These are phyloP conservation scores for Porites evermanni DNA, from an alignment of 92 coral and sea anemone species.

Conservation along the genomic window DNA sequence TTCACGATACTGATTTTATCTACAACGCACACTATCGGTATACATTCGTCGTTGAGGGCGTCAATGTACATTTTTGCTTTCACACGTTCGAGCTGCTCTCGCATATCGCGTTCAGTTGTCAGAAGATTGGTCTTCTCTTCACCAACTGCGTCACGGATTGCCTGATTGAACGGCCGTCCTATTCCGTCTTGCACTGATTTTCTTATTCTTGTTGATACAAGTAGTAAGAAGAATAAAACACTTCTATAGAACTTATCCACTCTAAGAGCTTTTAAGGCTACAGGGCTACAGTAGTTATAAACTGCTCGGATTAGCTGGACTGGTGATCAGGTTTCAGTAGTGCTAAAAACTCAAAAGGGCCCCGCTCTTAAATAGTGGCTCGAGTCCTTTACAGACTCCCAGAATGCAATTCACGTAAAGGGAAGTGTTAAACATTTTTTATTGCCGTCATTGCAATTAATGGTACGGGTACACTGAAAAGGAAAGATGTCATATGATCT, in stretches of 20 bases:
- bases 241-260: too few relatives aligned
- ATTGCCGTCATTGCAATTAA: not conserved
- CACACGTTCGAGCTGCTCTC: not conserved
- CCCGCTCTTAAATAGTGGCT: not conserved
- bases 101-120: not conserved
- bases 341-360: not conserved
- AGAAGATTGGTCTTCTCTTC: not conserved
- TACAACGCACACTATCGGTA: constrained; percentile 32
- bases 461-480: not conserved
- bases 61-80: constrained; percentile 2
- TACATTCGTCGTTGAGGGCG: constrained; percentile 28
- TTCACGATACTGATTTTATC: not conserved
- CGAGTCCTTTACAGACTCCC: not conserved
- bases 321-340: not conserved
- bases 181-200: not conserved
- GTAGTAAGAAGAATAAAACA: too few relatives aligned
- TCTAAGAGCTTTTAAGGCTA: too few relatives aligned
- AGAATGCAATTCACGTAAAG: not conserved
- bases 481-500: not conserved
- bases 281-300: too few relatives aligned
- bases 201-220: not conserved
- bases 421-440: not conserved
- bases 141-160: too few relatives aligned
- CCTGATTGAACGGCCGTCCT: constrained; percentile 10
- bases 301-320: not conserved